Evolutionary conservation across 30 jellyfish, hydroid and myxozoan species (phyloP).

Genomic region (Hydra vulgaris): DNA sequence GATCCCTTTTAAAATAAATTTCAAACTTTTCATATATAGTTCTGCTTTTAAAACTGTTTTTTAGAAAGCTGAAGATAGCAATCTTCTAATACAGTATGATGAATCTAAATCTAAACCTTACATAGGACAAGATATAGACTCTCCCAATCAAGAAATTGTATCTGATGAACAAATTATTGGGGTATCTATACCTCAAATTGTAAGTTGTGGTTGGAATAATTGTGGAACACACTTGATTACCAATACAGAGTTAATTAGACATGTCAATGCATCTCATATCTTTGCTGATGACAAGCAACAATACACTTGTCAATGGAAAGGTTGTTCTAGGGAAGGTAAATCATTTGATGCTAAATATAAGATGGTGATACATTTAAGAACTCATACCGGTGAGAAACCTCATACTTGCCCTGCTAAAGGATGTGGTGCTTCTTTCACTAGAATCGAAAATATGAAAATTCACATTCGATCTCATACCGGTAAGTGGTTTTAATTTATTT

Average conservation of each 20-base stretch:
- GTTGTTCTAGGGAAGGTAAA: constrained; percentile 87
- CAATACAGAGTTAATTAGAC: constrained; percentile 56
- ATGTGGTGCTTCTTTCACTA: constrained; percentile 73
- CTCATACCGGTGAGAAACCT: constrained; percentile 97
- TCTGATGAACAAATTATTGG: constrained; percentile 46
- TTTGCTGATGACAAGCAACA: constrained; percentile 51
- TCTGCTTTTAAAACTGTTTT: neutral
- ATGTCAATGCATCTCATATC: constrained; percentile 73
- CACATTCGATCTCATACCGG: constrained; percentile 88
- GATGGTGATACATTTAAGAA: constrained; percentile 77
- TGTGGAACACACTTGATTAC: constrained; percentile 80
- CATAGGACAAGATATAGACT: constrained; percentile 26
- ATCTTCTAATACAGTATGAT: constrained; percentile 31
- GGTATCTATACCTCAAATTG: constrained; percentile 67
- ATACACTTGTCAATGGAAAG: constrained; percentile 83
- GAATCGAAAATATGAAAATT: constrained; percentile 84
- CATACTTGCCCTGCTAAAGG: constrained; percentile 79
- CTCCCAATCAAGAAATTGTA: constrained; percentile 21
- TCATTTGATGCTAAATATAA: constrained; percentile 86
- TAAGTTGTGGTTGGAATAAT: constrained; percentile 83
- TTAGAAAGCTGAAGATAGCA: constrained; percentile 18
- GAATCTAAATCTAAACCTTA: constrained; percentile 26
- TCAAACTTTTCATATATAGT: too few species aligned
- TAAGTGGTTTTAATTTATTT: too few species aligned
- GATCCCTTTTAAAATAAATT: too few species aligned